Conservation (phyloP, 1,140 invertebrate species). For the Drosophila rhopaloa region DNA sequence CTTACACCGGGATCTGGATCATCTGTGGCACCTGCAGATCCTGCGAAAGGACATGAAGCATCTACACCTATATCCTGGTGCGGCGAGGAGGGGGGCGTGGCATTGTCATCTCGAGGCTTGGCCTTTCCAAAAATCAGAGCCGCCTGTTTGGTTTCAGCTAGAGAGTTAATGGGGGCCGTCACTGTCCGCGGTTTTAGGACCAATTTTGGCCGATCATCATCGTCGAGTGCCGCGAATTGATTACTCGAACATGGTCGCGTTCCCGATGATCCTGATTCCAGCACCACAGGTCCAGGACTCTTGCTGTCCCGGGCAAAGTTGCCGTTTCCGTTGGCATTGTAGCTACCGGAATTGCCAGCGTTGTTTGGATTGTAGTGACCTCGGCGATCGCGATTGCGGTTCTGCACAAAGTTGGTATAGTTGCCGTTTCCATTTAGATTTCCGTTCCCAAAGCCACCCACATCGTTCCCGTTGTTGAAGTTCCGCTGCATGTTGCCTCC, state of each 20-base stretch:
- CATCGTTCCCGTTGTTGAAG: conserved; percentile 13
- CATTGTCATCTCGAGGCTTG: conserved; percentile 89
- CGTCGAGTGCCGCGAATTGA: conserved; percentile 83
- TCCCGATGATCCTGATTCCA: background rate
- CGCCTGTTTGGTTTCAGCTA: conserved; percentile 92
- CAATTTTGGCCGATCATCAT: conserved; percentile 91
- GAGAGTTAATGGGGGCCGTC: conserved; percentile 91
- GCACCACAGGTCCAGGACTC: background rate
- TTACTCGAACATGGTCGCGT: conserved; percentile 1
- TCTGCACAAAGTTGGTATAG: conserved; percentile 66
- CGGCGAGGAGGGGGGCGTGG: conserved; percentile 17
- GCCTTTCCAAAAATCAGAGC: conserved; percentile 94
- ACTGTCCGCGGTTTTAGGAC: conserved; percentile 93
- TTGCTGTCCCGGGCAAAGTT: background rate
- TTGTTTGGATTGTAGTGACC: conserved; percentile 71
- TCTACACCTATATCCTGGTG: conserved; percentile 12
- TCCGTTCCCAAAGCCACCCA: conserved; percentile 4
- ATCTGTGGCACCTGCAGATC: background rate
- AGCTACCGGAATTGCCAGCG: conserved; percentile 1
- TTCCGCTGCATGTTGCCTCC: background rate
- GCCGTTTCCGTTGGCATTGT: background rate
- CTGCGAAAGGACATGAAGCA: background rate
- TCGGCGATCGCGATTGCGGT: conserved; percentile 76
- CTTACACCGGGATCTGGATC: background rate
- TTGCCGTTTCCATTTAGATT: conserved; percentile 36